Evolutionary conservation across 2,113 vertebrate species (phyloP).

Genomic region (Raphicerus campestris): DNA sequence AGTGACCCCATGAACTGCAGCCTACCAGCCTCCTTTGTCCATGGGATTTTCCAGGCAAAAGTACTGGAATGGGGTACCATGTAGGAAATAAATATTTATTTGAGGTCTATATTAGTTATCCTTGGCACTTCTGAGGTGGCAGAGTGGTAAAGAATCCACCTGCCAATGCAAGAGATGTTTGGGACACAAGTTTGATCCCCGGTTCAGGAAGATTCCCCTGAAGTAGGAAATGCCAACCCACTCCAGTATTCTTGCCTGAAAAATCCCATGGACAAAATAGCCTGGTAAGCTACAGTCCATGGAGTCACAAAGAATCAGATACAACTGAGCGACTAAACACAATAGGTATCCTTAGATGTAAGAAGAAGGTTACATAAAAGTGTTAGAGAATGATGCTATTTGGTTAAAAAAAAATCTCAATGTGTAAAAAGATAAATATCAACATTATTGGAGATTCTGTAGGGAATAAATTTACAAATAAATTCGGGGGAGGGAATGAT

Average conservation of each 20-base stretch:
- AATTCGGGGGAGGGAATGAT: neutral
- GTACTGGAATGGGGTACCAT: too few relatives aligned
- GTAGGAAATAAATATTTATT: neutral
- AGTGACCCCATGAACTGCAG: too few relatives aligned
- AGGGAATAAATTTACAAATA: neutral
- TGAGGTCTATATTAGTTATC: neutral
- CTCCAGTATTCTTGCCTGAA: neutral
- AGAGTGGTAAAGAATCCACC: neutral
- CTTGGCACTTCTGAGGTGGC: neutral
- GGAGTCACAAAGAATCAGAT: neutral
- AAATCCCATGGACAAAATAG: neutral
- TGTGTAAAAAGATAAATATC: neutral
- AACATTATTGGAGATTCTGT: neutral
- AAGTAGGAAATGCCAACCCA: neutral
- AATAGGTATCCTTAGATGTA: neutral
- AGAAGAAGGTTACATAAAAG: neutral
- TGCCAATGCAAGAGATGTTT: neutral
- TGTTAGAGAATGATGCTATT: neutral
- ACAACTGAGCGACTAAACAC: neutral
- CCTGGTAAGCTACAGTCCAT: neutral
- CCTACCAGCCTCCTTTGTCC: too few relatives aligned
- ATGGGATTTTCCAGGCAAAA: too few relatives aligned
- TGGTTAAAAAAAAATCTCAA: neutral
- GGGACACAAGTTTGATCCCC: neutral
- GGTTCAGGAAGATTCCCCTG: neutral